Evolutionary conservation across 2,113 vertebrate species (phyloP).

Genomic region (Taxidea taxus): DNA sequence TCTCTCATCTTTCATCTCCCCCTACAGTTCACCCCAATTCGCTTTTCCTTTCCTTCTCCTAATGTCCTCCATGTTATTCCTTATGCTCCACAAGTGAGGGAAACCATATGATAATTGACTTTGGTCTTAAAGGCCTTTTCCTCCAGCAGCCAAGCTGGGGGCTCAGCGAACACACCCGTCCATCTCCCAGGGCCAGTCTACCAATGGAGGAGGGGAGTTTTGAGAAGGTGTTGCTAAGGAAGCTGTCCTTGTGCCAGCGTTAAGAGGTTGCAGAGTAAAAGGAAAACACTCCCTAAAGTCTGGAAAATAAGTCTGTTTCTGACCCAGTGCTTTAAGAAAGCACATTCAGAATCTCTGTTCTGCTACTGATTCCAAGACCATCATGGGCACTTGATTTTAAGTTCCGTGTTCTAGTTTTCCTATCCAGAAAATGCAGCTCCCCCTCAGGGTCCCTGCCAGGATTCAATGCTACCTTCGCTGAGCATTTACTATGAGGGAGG

Average conservation of each 20-base stretch:
- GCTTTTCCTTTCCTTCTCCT: no score
- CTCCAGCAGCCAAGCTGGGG: not conserved
- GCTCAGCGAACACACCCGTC: not conserved
- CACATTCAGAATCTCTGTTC: not conserved
- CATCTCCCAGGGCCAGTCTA: not conserved
- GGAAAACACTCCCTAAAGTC: not conserved
- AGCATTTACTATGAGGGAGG: not conserved
- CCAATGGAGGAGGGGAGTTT: rapidly evolving
- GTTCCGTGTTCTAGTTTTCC: not conserved
- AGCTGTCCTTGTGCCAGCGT: no score
- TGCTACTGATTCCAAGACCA: not conserved
- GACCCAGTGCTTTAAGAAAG: not conserved
- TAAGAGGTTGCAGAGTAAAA: not conserved
- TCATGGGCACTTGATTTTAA: not conserved
- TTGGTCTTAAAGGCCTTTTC: not conserved
- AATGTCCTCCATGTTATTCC: no score
- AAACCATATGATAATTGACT: no score
- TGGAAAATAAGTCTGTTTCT: not conserved
- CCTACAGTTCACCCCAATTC: no score
- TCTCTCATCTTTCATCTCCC: no score
- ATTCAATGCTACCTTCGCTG: not conserved
- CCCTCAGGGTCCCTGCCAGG: not conserved
- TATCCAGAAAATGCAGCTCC: not conserved
- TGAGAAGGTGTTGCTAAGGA: rapidly evolving
- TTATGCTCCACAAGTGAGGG: no score